Conservation (phyloP, 1,140 invertebrate genomes). For the Eueides isabella region DNA sequence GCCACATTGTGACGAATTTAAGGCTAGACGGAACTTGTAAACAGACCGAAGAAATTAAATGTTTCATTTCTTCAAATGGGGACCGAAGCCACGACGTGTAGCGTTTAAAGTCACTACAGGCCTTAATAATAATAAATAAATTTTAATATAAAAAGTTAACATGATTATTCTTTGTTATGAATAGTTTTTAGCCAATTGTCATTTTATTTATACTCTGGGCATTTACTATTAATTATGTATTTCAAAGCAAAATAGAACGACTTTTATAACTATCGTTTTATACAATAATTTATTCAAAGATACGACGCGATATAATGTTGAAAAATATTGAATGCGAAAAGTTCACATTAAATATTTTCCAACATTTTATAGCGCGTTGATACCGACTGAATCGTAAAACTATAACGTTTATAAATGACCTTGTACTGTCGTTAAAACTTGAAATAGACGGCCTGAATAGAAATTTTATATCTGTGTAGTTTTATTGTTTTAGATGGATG, state of each 20-base stretch:
- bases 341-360: constrained; percentile 3
- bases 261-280: neutral
- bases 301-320: neutral
- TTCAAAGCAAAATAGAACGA: neutral
- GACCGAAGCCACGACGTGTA: too few relatives aligned
- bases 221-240: neutral
- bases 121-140: too few relatives aligned
- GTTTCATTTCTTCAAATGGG: too few relatives aligned
- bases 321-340: constrained; percentile 7
- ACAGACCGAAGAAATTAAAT: too few relatives aligned
- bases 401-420: constrained; percentile 28
- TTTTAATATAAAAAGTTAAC: too few relatives aligned
- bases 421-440: constrained; percentile 28
- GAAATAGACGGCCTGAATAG: constrained; percentile 20
- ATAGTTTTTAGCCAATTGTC: too few relatives aligned
- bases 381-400: constrained; percentile 17
- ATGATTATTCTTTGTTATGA: too few relatives aligned
- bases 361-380: neutral
- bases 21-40: too few relatives aligned
- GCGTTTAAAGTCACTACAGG: too few relatives aligned
- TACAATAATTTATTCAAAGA: neutral
- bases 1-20: too few relatives aligned
- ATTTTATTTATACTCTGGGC: too few relatives aligned
- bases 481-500: neutral
- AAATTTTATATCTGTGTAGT: constrained; percentile 5